phyloP scores from a whole-genome alignment of 2,888 invertebrate species.

The Tortricodes alternella region DNA sequence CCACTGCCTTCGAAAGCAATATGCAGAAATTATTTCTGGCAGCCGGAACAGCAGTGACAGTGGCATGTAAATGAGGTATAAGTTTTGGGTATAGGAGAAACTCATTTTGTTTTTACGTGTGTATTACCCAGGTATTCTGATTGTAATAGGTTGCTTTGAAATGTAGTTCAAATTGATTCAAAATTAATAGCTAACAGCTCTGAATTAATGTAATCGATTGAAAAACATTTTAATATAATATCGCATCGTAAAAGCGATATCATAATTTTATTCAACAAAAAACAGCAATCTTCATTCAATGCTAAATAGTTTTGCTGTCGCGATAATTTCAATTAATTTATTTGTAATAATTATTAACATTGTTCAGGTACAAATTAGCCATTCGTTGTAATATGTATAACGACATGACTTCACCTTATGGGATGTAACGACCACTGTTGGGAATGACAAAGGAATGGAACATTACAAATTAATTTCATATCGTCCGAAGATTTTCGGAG shows the following conservation, averaged over 20 bases:
- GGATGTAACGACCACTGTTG: not conserved
- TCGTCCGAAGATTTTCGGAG: not conserved
- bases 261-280: slow-evolving; percentile 16
- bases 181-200: not conserved
- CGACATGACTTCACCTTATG: slow-evolving; percentile 14
- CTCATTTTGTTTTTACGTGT: no score
- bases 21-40: no score
- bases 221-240: no score
- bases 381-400: not conserved
- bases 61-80: no score
- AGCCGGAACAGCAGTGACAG: no score
- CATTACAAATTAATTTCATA: not conserved
- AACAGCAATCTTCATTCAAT: not conserved
- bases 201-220: no score
- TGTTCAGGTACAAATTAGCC: slow-evolving; percentile 1
- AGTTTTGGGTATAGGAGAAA: no score
- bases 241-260: not conserved
- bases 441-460: not conserved
- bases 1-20: no score
- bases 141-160: no score
- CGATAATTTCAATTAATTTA: slow-evolving; percentile 21
- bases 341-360: slow-evolving; percentile 27
- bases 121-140: no score
- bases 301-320: not conserved
- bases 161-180: no score